These are phyloP conservation scores for Chrysochloris asiatica DNA, from an alignment of 2,113 vertebrate species.

Conservation along the genomic window DNA sequence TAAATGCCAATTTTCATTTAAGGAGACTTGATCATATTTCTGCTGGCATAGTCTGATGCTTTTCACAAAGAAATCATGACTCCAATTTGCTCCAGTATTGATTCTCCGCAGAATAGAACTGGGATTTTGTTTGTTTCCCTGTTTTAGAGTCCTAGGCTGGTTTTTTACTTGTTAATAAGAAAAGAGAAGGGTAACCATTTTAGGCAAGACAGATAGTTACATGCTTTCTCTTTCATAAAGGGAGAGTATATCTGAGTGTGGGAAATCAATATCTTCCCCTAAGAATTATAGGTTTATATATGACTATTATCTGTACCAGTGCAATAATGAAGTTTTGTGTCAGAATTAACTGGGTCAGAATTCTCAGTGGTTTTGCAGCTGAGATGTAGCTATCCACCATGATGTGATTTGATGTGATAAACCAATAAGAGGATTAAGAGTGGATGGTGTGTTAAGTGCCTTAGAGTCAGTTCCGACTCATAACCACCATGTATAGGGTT, in stretches of 20 bases:
- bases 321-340: too few species aligned
- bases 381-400: too few species aligned
- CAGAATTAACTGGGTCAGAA: too few species aligned
- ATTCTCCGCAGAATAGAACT: background rate
- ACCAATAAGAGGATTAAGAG: too few species aligned
- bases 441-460: too few species aligned
- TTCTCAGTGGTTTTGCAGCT: too few species aligned
- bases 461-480: too few species aligned
- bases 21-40: conserved; percentile 8
- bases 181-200: background rate
- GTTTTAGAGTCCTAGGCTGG: background rate
- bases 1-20: conserved; percentile 28
- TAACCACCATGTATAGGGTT: too few species aligned
- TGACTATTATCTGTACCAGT: background rate
- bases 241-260: background rate
- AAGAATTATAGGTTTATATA: background rate
- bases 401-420: too few species aligned
- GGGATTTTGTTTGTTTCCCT: background rate
- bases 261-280: background rate
- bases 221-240: conserved; percentile 32
- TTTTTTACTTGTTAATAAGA: conserved; percentile 9
- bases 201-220: conserved; percentile 22
- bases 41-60: background rate
- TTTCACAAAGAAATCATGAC: background rate
- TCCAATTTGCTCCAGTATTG: conserved; percentile 2